Percentiles rank a stretch among this genome's conserved stretches.
Evolutionary conservation across 2,888 invertebrate genomes (phyloP).

Genomic region (Neria commutata): DNA sequence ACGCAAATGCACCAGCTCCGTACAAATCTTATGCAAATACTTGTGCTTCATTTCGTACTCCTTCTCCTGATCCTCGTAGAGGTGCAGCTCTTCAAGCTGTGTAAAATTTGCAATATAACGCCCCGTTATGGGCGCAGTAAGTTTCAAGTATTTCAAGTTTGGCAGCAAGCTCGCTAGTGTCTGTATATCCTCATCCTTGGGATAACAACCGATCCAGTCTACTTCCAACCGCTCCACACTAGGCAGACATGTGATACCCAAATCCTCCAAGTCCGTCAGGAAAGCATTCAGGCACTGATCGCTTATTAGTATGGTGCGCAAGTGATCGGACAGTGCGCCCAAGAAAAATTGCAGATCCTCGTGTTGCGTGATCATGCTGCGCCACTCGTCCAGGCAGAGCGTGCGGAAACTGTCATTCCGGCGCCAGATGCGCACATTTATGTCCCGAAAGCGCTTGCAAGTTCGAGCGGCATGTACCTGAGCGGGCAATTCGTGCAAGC

Average conservation of each 20-base stretch:
- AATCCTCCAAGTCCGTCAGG: constrained; percentile 45
- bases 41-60: constrained; percentile 45
- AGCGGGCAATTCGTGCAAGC: constrained; percentile 40
- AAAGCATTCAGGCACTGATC: constrained; percentile 43
- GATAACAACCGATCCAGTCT: constrained; percentile 46
- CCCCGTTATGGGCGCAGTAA: constrained; percentile 48
- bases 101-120: constrained; percentile 41
- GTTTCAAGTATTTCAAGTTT: constrained; percentile 40
- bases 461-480: constrained; percentile 43
- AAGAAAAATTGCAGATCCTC: constrained; percentile 47
- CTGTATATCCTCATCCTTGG: constrained; percentile 41
- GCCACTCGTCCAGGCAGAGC: constrained; percentile 45
- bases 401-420: constrained; percentile 38
- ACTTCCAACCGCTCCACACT: constrained; percentile 42
- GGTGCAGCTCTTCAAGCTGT: constrained; percentile 45
- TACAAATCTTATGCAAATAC: constrained; percentile 46
- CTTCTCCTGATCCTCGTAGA: constrained; percentile 48
- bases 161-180: constrained; percentile 44
- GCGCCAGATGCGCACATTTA: constrained; percentile 42
- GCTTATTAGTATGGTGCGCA: constrained; percentile 34
- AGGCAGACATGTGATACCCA: constrained; percentile 37
- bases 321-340: constrained; percentile 34
- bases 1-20: constrained; percentile 36
- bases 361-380: constrained; percentile 37
- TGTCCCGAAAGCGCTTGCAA: constrained; percentile 42